Conservation (phyloP, 2,888 invertebrate species). For the Oxystoma pomonae region DNA sequence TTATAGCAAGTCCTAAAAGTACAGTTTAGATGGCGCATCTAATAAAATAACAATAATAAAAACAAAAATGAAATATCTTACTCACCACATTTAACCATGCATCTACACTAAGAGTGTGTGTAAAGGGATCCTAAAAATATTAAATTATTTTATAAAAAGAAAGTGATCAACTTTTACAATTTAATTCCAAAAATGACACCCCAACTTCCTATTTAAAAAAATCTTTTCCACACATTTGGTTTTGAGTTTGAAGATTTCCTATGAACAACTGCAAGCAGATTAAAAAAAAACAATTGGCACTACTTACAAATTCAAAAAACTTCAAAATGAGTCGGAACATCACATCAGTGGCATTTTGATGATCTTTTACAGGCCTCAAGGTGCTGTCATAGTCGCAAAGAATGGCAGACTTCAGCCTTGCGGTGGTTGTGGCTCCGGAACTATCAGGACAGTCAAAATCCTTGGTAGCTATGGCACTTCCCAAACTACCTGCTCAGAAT, state of each 20-base stretch:
- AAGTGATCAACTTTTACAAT: too few species aligned
- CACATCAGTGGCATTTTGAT: constrained; percentile 52
- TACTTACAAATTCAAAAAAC: constrained; percentile 49
- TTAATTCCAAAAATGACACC: too few species aligned
- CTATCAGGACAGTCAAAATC: constrained; percentile 24
- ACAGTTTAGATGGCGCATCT: too few species aligned
- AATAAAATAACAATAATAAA: too few species aligned
- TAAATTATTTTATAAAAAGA: too few species aligned
- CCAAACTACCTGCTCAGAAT: not conserved
- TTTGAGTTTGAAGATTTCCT: too few species aligned
- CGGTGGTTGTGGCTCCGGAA: constrained; percentile 23
- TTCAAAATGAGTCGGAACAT: constrained; percentile 55
- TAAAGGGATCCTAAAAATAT: constrained; percentile 40
- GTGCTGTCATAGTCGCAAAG: constrained; percentile 48
- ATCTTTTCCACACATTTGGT: too few species aligned
- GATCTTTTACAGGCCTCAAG: constrained; percentile 54
- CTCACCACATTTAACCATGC: constrained; percentile 55
- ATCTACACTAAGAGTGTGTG: constrained; percentile 48
- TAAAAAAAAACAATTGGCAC: too few species aligned
- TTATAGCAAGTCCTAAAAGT: not conserved
- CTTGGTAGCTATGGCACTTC: not conserved
- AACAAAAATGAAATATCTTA: too few species aligned
- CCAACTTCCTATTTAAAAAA: too few species aligned
- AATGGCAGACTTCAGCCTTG: constrained; percentile 21
- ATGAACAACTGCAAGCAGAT: too few species aligned